Evolutionary conservation across 2,797 vertebrate species (phyloP), one percentile per base, ranked within the genome.

Genomic region (Sebastiscus tertius): DNA sequence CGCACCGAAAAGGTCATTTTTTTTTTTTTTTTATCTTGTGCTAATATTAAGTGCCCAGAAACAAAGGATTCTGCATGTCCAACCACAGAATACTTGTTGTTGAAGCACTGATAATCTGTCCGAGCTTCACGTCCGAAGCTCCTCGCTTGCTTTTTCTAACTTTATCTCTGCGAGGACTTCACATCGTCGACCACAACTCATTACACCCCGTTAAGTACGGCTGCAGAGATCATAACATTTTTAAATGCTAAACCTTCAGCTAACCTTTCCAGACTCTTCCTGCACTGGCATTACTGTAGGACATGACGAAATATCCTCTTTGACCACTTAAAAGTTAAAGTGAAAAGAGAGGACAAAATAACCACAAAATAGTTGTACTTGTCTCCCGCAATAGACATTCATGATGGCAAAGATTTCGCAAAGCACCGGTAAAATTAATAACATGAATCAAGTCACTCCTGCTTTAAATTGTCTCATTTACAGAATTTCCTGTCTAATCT

Each of bases 1-100:
- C 42, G 22, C 36, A 52, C 11, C 12, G 31, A 54, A 83, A 91
- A 88, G 81, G 80, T 91, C 79, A 81, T 18, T 31, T 14, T 2
- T 16, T 61, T n/a, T 49, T 9, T 77, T 59, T 27, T 87, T 87
- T 84, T 22, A 62, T 77, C 39, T 59, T 60, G 31, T 54, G 29
- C 65, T 71, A 39, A 81, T 58, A 64, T 58, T 62, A 12, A 26
- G 16, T 52, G 74, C 5, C 12, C 5, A 26, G 54, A 46, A 68
- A 77, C 59, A 56, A 75, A 42, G 33, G 33, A 59, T 31, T 65
- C 14, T 29, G 13, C 26, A 29, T 52, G 52, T 86, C 24, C 34
- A 24, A 77, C 39, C 14, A 26, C 54, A 58, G 68, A 65, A n/a
- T 75, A 42, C 39, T 0, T 59, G 63, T 49, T 59, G 54, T n/a